Percentiles rank a stretch among this genome's conserved stretches.
phyloP scores from a whole-genome alignment of 1,140 invertebrate species.

The Maniola jurtina region DNA sequence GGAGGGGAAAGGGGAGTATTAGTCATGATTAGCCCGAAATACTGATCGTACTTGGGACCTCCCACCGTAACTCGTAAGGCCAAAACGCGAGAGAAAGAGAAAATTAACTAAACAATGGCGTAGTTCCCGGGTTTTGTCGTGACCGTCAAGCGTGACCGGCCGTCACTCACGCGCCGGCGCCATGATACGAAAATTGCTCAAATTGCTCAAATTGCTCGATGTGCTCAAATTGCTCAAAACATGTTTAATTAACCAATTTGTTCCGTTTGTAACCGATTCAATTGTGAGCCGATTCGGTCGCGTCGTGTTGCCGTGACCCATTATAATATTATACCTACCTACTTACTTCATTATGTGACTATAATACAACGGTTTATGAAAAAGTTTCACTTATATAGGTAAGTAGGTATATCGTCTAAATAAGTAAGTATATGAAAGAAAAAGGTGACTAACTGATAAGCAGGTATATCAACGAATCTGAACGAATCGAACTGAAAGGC shows the following conservation, averaged over 20 bases:
- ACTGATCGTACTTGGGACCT: too few relatives aligned
- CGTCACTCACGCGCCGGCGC: slow-evolving; percentile 42
- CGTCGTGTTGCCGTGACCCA: slow-evolving; percentile 18
- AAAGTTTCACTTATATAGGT: too few relatives aligned
- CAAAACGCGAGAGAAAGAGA: too few relatives aligned
- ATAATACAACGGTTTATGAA: too few relatives aligned
- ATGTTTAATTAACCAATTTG: slow-evolving; percentile 59
- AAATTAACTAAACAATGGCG: not conserved
- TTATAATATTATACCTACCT: not conserved
- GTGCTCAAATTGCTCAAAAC: slow-evolving; percentile 48
- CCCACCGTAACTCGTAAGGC: too few relatives aligned
- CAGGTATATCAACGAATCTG: too few relatives aligned
- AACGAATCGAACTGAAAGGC: too few relatives aligned
- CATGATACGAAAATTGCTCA: slow-evolving; percentile 57
- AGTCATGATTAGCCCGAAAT: too few relatives aligned
- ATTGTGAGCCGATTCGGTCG: slow-evolving; percentile 37
- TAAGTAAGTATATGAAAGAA: too few relatives aligned
- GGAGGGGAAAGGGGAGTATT: too few relatives aligned
- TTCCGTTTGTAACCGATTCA: slow-evolving; percentile 44
- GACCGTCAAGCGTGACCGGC: slow-evolving; percentile 40
- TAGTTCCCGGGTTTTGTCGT: slow-evolving; percentile 23
- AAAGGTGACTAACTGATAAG: too few relatives aligned
- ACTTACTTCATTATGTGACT: not conserved
- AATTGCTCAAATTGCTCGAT: slow-evolving; percentile 40
- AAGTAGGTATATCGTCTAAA: too few relatives aligned